Evolutionary conservation across 1,140 invertebrate genomes (phyloP).

Genomic region (Neotoxoptera formosana): DNA sequence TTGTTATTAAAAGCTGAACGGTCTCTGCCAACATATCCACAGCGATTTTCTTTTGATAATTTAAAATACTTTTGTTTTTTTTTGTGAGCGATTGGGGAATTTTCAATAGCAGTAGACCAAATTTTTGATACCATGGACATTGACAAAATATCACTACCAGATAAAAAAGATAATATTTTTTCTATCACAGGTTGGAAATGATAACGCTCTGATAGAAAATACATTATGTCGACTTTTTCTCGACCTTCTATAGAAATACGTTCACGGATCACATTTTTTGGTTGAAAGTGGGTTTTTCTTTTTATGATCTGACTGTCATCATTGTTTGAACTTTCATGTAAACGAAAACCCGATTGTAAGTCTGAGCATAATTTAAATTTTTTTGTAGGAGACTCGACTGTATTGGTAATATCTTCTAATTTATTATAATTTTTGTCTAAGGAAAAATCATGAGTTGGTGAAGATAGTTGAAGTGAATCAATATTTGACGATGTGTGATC

Average conservation of each 20-base stretch:
- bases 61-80: constrained; percentile 59
- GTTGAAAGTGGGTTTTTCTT: neutral
- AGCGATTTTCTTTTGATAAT: constrained; percentile 55
- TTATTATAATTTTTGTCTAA: neutral
- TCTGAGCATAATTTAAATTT: constrained; percentile 29
- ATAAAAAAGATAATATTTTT: constrained; percentile 61
- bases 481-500: constrained; percentile 18
- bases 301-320: neutral
- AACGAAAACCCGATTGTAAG: neutral
- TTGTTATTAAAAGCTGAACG: constrained; percentile 26
- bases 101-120: constrained; percentile 60
- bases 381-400: neutral
- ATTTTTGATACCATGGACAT: constrained; percentile 61
- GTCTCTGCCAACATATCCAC: neutral
- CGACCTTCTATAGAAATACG: constrained; percentile 55
- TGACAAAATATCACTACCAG: constrained; percentile 60
- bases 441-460: neutral
- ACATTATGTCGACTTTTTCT: constrained; percentile 61
- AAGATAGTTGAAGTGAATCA: constrained; percentile 12
- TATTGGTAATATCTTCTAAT: constrained; percentile 34
- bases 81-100: constrained; percentile 55
- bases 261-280: neutral
- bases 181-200: constrained; percentile 57
- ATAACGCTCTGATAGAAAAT: constrained; percentile 59
- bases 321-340: neutral